These are phyloP conservation scores for Asobara japonica DNA, from an alignment of 1,140 invertebrate species.

Conservation along the genomic window DNA sequence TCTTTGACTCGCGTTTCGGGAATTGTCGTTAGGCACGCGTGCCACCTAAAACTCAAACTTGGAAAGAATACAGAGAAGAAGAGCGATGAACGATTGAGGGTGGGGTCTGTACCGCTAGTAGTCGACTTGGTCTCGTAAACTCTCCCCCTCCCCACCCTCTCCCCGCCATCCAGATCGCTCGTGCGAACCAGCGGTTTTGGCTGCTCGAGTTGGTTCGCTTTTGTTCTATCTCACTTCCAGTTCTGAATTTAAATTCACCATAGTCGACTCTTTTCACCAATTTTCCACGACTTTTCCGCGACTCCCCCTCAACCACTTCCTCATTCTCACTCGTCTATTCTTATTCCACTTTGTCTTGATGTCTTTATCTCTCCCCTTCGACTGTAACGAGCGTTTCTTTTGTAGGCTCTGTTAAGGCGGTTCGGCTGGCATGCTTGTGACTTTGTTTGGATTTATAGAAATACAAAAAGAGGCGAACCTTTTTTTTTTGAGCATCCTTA, in stretches of 20 bases:
- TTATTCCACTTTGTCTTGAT: slow-evolving; percentile 16
- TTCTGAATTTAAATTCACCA: slow-evolving; percentile 15
- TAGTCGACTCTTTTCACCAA: not conserved
- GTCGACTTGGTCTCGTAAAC: not conserved
- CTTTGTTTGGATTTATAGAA: no score
- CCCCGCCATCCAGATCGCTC: not conserved
- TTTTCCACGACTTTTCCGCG: not conserved
- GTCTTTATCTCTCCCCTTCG: slow-evolving; percentile 4
- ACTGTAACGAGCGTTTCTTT: slow-evolving; percentile 13
- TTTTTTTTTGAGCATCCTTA: no score
- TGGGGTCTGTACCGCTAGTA: not conserved
- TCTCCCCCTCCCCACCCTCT: not conserved
- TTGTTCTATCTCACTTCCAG: not conserved
- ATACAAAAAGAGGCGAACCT: no score
- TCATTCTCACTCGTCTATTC: not conserved
- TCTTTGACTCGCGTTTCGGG: no score
- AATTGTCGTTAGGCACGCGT: no score
- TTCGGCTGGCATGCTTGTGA: no score
- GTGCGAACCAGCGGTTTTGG: slow-evolving; percentile 10
- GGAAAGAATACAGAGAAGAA: not conserved
- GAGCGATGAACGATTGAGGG: no score
- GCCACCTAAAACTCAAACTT: not conserved
- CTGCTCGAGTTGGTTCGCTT: slow-evolving; percentile 14
- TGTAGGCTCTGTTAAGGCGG: not conserved
- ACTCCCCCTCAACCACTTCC: not conserved